A percentile compares a stretch with the other conserved stretches of the same genome.
These are phyloP conservation scores for Meiosimyza platycephala DNA, from an alignment of 2,888 invertebrate genomes.

Conservation along the genomic window DNA sequence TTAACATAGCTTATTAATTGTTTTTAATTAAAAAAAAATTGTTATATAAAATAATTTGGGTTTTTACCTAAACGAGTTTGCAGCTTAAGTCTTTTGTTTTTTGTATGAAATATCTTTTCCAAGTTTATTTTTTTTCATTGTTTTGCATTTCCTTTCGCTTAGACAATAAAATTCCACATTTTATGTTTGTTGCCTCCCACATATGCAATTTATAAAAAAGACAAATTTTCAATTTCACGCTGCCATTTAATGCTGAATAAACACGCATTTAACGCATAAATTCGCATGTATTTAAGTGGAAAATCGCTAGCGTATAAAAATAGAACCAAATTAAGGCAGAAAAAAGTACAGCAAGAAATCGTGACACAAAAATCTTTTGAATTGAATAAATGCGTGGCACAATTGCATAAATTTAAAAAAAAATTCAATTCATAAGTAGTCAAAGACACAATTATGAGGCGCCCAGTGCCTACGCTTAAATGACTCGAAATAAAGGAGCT, in stretches of 20 bases:
- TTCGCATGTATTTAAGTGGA: conserved; percentile 29
- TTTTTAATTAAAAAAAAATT: neutral
- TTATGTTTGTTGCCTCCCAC: conserved; percentile 28
- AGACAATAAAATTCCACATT: conserved; percentile 26
- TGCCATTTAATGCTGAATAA: conserved; percentile 26
- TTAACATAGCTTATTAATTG: neutral
- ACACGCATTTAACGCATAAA: conserved; percentile 39
- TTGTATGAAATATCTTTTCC: neutral
- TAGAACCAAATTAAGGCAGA: too few species aligned
- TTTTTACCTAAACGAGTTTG: neutral
- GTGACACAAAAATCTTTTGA: too few species aligned
- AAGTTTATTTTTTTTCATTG: neutral
- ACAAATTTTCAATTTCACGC: conserved; percentile 38
- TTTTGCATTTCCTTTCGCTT: neutral
- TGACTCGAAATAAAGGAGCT: too few species aligned
- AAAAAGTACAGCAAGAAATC: too few species aligned
- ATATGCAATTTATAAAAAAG: conserved; percentile 24
- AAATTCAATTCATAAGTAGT: too few species aligned
- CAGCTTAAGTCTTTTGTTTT: conserved; percentile 21
- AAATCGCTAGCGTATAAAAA: neutral
- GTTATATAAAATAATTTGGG: neutral
- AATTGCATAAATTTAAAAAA: too few species aligned
- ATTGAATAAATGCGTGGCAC: too few species aligned
- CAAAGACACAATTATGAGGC: too few species aligned
- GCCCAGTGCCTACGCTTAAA: too few species aligned